A percentile compares a stretch with the other conserved stretches of the same genome.
Evolutionary conservation across 1,140 invertebrate species (phyloP).

Genomic region (Pseudomyrmex sp.): DNA sequence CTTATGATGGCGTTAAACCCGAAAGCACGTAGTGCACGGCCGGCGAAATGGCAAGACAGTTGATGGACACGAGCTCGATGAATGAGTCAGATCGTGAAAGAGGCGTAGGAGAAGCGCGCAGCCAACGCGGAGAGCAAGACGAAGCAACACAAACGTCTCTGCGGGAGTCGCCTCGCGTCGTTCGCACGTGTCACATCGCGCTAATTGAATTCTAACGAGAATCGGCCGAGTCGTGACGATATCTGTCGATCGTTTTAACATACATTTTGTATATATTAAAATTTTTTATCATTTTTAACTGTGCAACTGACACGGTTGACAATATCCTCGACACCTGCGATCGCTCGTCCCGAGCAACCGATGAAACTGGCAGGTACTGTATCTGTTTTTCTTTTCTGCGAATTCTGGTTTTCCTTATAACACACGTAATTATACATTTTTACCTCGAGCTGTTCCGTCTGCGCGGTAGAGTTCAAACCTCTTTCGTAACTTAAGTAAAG

Average conservation of each 20-base stretch:
- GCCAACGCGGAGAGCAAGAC: constrained; percentile 11
- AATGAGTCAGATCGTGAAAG: constrained; percentile 53
- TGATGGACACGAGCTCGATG: constrained; percentile 18
- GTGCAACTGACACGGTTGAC: background rate
- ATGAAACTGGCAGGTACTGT: constrained; percentile 10
- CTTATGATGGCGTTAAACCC: background rate
- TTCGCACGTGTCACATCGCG: constrained; percentile 60
- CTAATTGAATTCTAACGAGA: constrained; percentile 60
- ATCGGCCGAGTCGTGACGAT: constrained; percentile 8
- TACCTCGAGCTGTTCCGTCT: too few species aligned
- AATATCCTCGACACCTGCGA: background rate
- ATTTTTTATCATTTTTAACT: background rate
- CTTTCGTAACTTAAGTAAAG: too few species aligned
- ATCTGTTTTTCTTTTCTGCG: background rate
- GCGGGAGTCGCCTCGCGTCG: constrained; percentile 69
- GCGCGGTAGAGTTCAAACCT: too few species aligned
- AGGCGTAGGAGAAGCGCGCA: constrained; percentile 35
- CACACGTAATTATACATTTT: background rate
- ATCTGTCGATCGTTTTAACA: background rate
- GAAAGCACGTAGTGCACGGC: background rate
- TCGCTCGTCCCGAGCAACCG: background rate
- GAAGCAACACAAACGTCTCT: constrained; percentile 48
- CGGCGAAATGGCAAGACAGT: constrained; percentile 20
- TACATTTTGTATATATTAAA: background rate
- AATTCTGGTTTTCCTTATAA: background rate